A percentile compares a stretch with the other conserved stretches of the same genome.
Conservation (phyloP, 30 jellyfish, hydroid and myxozoan genomes). For the Haliclystus octoradiatus region DNA sequence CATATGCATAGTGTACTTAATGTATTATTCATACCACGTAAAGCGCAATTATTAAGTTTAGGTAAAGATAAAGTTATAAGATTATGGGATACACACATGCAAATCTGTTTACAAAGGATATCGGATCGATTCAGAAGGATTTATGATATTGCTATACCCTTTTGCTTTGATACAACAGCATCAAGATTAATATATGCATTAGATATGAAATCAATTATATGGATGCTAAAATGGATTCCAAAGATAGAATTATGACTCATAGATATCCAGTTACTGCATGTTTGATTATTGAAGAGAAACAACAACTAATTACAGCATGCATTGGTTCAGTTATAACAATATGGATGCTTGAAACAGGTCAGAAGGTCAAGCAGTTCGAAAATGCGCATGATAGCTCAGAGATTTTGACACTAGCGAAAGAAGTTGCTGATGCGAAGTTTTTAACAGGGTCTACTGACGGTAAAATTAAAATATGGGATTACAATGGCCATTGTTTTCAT, state of each 20-base stretch:
- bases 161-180: slow-evolving; percentile 57
- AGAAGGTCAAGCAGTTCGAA: slow-evolving; percentile 79
- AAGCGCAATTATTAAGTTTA: slow-evolving; percentile 64
- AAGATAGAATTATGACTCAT: slow-evolving; percentile 57
- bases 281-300: slow-evolving; percentile 35
- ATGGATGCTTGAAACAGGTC: slow-evolving; percentile 93
- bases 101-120: slow-evolving; percentile 80
- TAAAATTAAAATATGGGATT: slow-evolving; percentile 81
- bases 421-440: slow-evolving; percentile 47
- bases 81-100: slow-evolving; percentile 93
- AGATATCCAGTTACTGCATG: slow-evolving; percentile 70
- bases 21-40: slow-evolving; percentile 54
- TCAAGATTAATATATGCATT: slow-evolving; percentile 45
- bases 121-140: slow-evolving; percentile 64
- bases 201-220: slow-evolving; percentile 49
- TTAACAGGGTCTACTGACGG: slow-evolving; percentile 94
- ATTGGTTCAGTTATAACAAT: slow-evolving; percentile 69
- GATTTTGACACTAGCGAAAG: slow-evolving; percentile 64
- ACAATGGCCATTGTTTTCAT: slow-evolving; percentile 76
- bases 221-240: slow-evolving; percentile 60
- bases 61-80: slow-evolving; percentile 82
- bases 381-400: slow-evolving; percentile 95
- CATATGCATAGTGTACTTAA: slow-evolving; percentile 78
- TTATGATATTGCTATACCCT: slow-evolving; percentile 49
- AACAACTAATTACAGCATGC: slow-evolving; percentile 78